These are phyloP conservation scores for Heliothis virescens DNA, from an alignment of 1,140 invertebrate species.

Conservation along the genomic window DNA sequence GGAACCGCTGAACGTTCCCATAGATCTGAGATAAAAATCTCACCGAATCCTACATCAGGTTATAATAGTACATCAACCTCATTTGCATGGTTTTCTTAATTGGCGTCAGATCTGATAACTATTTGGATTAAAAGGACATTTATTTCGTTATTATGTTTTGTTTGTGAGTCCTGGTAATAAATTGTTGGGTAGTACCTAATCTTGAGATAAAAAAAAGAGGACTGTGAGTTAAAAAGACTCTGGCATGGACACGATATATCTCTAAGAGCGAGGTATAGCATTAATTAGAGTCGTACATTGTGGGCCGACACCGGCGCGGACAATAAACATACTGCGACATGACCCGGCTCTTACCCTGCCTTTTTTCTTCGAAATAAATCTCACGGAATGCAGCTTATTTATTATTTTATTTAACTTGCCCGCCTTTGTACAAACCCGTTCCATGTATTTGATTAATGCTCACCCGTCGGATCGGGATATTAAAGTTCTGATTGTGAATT, in stretches of 20 bases:
- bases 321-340: conserved; percentile 80
- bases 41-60: conserved; percentile 56
- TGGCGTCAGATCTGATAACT: conserved; percentile 48
- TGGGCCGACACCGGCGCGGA: conserved; percentile 70
- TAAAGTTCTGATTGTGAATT: conserved; percentile 79
- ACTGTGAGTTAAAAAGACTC: conserved; percentile 35
- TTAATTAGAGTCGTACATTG: conserved; percentile 81
- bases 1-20: conserved; percentile 58
- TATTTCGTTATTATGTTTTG: conserved; percentile 37
- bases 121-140: conserved; percentile 22
- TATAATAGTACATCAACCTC: conserved; percentile 48
- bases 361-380: conserved; percentile 85
- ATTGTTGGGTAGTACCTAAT: conserved; percentile 31
- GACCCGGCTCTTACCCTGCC: conserved; percentile 76
- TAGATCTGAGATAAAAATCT: conserved; percentile 61
- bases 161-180: conserved; percentile 17
- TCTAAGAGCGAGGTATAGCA: conserved; percentile 68
- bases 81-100: conserved; percentile 60
- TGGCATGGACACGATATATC: conserved; percentile 67
- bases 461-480: conserved; percentile 72
- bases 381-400: conserved; percentile 82
- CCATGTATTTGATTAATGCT: conserved; percentile 80
- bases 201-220: conserved; percentile 58
- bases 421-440: conserved; percentile 82
- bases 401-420: conserved; percentile 83